phyloP scores from a whole-genome alignment of 1,140 invertebrate species.

The Pachypsylla venusta region DNA sequence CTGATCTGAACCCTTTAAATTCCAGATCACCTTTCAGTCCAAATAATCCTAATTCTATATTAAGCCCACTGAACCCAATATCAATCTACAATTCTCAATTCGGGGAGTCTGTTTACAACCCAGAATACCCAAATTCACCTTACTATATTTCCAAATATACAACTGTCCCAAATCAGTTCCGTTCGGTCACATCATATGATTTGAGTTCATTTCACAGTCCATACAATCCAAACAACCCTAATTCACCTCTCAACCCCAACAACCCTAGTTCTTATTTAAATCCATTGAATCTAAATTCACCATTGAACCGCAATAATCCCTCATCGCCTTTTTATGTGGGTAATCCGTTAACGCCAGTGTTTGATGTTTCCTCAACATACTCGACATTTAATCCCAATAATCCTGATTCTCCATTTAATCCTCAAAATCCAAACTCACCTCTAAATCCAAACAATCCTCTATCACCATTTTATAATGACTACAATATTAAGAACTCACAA shows the following conservation, averaged over 20 bases:
- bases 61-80: background rate
- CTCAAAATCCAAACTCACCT: background rate
- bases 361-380: background rate
- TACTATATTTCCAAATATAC: no score
- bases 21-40: background rate
- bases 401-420: background rate
- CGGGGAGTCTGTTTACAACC: background rate
- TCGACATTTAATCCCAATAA: background rate
- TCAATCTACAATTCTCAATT: background rate
- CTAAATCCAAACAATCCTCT: background rate
- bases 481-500: background rate
- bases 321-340: background rate
- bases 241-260: conserved; percentile 4
- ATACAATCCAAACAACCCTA: background rate
- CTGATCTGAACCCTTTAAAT: background rate
- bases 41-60: background rate
- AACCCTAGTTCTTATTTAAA: no score
- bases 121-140: background rate
- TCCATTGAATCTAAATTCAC: background rate
- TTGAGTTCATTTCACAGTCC: background rate
- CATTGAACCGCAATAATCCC: background rate
- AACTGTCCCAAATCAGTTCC: no score
- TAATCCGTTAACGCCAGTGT: background rate
- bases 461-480: conserved; percentile 1
- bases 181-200: no score